phyloP scores from a whole-genome alignment of 2,888 invertebrate genomes.

The Meiosimyza platycephala region DNA sequence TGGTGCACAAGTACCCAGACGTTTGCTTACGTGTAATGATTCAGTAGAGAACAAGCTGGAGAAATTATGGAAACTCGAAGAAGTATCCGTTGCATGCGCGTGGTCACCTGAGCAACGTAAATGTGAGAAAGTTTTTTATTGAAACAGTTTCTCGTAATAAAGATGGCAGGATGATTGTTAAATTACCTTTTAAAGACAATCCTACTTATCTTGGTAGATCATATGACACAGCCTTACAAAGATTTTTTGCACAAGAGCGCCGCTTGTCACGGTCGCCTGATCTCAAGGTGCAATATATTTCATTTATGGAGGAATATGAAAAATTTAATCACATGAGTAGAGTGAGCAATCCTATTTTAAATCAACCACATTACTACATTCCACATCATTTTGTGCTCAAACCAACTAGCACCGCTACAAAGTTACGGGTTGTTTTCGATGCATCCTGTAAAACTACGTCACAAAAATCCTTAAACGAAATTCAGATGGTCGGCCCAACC shows the following conservation, averaged over 20 bases:
- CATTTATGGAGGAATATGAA: neutral
- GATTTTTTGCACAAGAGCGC: constrained; percentile 5
- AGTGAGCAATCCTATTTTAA: neutral
- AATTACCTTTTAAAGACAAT: constrained; percentile 31
- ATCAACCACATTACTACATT: neutral
- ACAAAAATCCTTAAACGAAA: constrained; percentile 29
- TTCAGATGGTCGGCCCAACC: constrained; percentile 37
- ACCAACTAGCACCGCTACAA: neutral
- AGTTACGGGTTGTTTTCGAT: constrained; percentile 21
- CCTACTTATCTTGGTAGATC: constrained; percentile 11
- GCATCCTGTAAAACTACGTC: constrained; percentile 6
- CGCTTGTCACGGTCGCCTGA: neutral
- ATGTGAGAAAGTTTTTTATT: constrained; percentile 24
- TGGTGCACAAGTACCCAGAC: neutral
- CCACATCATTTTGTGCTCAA: constrained; percentile 13
- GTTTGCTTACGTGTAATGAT: neutral
- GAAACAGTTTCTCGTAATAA: neutral
- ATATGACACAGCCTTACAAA: neutral
- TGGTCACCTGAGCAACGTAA: constrained; percentile 26
- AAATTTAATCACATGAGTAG: neutral
- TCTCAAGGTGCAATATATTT: neutral
- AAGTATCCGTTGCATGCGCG: neutral
- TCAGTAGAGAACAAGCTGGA: neutral
- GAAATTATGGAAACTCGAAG: neutral
- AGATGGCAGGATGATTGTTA: constrained; percentile 19